Conservation (phyloP, 2,797 vertebrate species). For the Brachymystax lenok region DNA sequence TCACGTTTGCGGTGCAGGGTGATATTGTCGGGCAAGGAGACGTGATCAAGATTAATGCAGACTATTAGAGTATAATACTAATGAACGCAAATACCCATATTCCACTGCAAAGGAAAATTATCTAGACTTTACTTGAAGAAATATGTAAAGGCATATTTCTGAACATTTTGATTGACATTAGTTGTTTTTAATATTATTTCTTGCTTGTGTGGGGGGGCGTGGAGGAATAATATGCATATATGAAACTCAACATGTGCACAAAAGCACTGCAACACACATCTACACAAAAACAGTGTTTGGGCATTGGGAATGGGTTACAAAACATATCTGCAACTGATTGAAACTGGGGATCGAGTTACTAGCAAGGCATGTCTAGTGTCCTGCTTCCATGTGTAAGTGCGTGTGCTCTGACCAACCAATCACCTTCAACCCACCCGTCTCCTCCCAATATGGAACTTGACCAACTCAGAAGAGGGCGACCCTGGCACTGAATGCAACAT, state of each 20-base stretch:
- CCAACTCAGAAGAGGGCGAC: too few relatives aligned
- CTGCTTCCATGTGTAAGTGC: slow-evolving; percentile 47
- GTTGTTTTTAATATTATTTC: neutral
- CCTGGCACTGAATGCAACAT: too few relatives aligned
- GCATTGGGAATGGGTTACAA: neutral
- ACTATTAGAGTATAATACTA: neutral
- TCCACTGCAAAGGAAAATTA: neutral
- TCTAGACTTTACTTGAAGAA: neutral
- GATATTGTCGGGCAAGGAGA: neutral
- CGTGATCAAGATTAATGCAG: neutral
- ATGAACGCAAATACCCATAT: neutral
- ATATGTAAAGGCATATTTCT: neutral
- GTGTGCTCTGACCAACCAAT: slow-evolving; percentile 44
- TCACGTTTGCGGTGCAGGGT: slow-evolving; percentile 29
- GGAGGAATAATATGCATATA: neutral
- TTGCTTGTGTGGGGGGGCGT: neutral
- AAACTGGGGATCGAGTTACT: slow-evolving; percentile 58
- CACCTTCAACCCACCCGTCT: too few relatives aligned
- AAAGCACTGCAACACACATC: too few relatives aligned
- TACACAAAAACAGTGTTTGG: neutral
- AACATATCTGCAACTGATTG: slow-evolving; percentile 68
- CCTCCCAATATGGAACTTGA: too few relatives aligned
- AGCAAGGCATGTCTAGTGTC: slow-evolving; percentile 41
- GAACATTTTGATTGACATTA: neutral
- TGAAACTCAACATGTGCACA: too few relatives aligned